Evolutionary conservation across 2,888 invertebrate species (phyloP).

Genomic region (Melieria picta): DNA sequence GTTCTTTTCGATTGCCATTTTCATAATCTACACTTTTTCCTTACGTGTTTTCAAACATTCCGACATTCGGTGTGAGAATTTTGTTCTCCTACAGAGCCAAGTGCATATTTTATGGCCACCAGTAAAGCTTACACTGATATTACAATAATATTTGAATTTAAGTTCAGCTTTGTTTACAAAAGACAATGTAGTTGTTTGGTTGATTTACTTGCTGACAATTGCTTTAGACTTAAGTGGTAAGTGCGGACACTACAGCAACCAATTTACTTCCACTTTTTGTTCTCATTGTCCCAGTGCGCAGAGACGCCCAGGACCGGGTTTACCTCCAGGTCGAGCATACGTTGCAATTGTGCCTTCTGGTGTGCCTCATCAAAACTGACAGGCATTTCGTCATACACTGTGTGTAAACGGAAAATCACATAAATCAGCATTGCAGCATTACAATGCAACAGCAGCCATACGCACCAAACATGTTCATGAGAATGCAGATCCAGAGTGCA

Average conservation of each 20-base stretch:
- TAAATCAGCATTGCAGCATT: not conserved
- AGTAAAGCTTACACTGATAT: no score
- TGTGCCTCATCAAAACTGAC: slow-evolving; percentile 78
- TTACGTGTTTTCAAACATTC: no score
- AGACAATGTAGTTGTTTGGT: no score
- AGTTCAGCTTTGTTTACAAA: no score
- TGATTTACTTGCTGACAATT: not conserved
- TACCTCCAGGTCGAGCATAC: slow-evolving; percentile 80
- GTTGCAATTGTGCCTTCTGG: slow-evolving; percentile 81
- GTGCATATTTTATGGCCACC: no score
- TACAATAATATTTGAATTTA: no score
- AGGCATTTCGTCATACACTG: slow-evolving; percentile 75
- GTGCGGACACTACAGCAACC: slow-evolving; percentile 6
- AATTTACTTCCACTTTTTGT: slow-evolving; percentile 83
- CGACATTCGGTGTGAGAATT: no score
- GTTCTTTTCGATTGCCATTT: no score
- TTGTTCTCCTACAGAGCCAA: no score
- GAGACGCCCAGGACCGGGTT: slow-evolving; percentile 85
- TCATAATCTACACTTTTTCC: no score
- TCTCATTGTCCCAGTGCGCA: slow-evolving; percentile 92
- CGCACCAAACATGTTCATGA: slow-evolving; percentile 62
- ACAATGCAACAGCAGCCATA: not conserved
- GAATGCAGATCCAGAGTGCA: slow-evolving; percentile 57
- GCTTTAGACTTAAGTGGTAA: slow-evolving; percentile 25
- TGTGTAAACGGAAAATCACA: slow-evolving; percentile 11